phyloP scores from a whole-genome alignment of 2,797 vertebrate species.

The Protonibea diacanthus region DNA sequence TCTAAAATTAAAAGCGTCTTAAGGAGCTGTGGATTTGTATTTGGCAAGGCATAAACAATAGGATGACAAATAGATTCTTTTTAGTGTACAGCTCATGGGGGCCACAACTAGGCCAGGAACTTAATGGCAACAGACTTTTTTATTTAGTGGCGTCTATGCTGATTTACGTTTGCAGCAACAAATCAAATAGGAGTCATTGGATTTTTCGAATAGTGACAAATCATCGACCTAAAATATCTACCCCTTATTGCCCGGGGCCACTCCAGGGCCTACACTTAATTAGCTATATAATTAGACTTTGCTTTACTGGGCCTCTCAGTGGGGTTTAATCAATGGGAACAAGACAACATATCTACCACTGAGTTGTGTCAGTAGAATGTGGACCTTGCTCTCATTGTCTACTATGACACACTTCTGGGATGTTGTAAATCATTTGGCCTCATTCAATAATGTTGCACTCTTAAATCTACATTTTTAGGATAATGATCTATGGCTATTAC shows the following conservation, averaged over 20 bases:
- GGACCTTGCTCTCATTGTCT: conserved; percentile 65
- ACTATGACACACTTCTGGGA: conserved; percentile 57
- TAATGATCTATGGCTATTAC: not conserved
- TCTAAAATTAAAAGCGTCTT: conserved; percentile 31
- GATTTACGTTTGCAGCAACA: conserved; percentile 75
- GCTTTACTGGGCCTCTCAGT: conserved; percentile 79
- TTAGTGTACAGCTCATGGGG: conserved; percentile 43
- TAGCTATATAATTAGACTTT: conserved; percentile 87
- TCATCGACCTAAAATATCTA: conserved; percentile 85
- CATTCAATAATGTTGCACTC: conserved; percentile 30
- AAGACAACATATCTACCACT: conserved; percentile 75
- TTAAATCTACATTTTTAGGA: not conserved
- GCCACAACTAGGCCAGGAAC: conserved; percentile 62
- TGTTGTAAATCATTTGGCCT: conserved; percentile 54
- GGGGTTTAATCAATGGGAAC: conserved; percentile 82
- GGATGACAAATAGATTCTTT: conserved; percentile 60
- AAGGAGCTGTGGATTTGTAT: conserved; percentile 15
- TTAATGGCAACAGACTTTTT: conserved; percentile 61
- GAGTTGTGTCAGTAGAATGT: conserved; percentile 62
- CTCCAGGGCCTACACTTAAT: conserved; percentile 79
- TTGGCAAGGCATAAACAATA: conserved; percentile 38
- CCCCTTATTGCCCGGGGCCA: conserved; percentile 73
- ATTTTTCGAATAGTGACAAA: conserved; percentile 83
- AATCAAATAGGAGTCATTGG: conserved; percentile 78
- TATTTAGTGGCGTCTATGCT: conserved; percentile 68